phyloP scores from a whole-genome alignment of 2,888 invertebrate species.

The Drosophila dives region DNA sequence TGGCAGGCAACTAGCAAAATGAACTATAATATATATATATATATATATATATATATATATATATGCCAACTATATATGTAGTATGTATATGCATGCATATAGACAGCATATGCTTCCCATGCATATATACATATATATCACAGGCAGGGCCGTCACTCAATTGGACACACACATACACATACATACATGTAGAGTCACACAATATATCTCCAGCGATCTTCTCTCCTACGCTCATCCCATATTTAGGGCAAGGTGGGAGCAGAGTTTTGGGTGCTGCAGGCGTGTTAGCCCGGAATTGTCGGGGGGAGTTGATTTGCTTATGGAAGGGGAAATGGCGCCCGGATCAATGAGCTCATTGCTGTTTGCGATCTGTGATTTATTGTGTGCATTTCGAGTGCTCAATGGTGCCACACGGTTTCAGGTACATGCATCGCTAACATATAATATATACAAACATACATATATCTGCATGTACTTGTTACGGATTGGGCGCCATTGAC shows the following conservation, averaged over 20 bases:
- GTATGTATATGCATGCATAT: slow-evolving; percentile 19
- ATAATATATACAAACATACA: background rate
- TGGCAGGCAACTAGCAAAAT: slow-evolving; percentile 36
- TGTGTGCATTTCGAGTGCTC: slow-evolving; percentile 18
- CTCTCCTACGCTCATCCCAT: slow-evolving; percentile 15
- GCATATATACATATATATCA: slow-evolving; percentile 28
- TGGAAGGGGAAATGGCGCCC: slow-evolving; percentile 26
- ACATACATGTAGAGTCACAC: slow-evolving; percentile 9
- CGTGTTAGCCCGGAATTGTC: slow-evolving; percentile 18
- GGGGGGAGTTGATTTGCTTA: slow-evolving; percentile 2
- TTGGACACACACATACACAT: slow-evolving; percentile 19
- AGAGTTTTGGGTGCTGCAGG: slow-evolving; percentile 14
- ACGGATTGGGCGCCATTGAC: slow-evolving; percentile 50
- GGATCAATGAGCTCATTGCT: slow-evolving; percentile 72
- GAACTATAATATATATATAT: slow-evolving; percentile 13
- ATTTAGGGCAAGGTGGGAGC: slow-evolving; percentile 51
- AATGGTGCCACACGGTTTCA: slow-evolving; percentile 21
- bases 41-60: slow-evolving; percentile 8
- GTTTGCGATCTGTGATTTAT: slow-evolving; percentile 42
- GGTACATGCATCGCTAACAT: slow-evolving; percentile 27
- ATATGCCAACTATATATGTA: slow-evolving; percentile 18
- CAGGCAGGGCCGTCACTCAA: slow-evolving; percentile 52
- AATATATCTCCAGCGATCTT: slow-evolving; percentile 39
- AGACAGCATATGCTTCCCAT: slow-evolving; percentile 3
- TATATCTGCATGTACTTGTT: slow-evolving; percentile 22